A percentile compares a stretch with the other conserved stretches of the same genome.
These are phyloP conservation scores for Potorous gilbertii DNA, from an alignment of 2,797 vertebrate species.

Conservation along the genomic window DNA sequence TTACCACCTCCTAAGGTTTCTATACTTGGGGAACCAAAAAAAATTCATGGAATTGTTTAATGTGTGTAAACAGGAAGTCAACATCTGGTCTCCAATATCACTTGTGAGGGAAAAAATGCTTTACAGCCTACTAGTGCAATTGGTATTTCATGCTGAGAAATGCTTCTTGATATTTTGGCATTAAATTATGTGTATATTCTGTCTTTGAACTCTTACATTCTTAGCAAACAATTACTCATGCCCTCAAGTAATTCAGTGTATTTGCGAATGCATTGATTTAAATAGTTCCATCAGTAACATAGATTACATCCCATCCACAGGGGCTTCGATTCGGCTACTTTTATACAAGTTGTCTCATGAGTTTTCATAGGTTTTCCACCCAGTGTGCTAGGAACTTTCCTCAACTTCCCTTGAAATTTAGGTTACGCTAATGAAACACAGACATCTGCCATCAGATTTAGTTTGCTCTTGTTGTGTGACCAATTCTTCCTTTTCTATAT, in stretches of 20 bases:
- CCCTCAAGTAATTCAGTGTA: background rate
- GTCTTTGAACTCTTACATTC: background rate
- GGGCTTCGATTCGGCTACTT: background rate
- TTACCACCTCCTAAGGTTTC: background rate
- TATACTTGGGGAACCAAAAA: background rate
- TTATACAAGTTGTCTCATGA: background rate
- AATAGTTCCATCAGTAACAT: background rate
- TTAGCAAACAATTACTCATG: background rate
- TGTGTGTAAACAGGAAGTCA: background rate
- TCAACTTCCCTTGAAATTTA: background rate
- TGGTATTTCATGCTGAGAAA: background rate
- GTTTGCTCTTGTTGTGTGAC: background rate
- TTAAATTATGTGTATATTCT: background rate
- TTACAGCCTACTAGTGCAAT: background rate
- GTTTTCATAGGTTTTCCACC: background rate
- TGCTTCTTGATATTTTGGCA: background rate
- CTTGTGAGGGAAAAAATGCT: no score
- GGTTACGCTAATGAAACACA: background rate
- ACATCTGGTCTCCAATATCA: background rate
- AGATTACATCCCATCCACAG: background rate
- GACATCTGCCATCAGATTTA: background rate
- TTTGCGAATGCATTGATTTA: background rate
- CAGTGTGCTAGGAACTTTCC: background rate
- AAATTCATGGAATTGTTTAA: background rate
- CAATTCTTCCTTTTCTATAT: background rate